Conservation (phyloP, 2,113 vertebrate species). For the Serilophus lunatus region DNA sequence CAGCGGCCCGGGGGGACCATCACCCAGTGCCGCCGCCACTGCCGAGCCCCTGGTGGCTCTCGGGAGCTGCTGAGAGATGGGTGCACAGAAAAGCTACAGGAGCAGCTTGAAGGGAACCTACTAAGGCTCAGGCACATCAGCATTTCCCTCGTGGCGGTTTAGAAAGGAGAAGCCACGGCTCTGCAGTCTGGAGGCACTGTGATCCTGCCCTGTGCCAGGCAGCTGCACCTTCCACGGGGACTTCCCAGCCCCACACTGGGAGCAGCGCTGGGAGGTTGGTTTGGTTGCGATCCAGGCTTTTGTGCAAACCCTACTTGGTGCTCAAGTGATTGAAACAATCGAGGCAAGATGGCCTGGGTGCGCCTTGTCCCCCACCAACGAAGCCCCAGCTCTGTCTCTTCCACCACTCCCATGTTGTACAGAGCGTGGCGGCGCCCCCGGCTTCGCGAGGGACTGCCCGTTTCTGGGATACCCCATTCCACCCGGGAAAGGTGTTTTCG, state of each 20-base stretch:
- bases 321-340: background rate
- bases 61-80: background rate
- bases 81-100: background rate
- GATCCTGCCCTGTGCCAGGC: background rate
- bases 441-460: fast-evolving
- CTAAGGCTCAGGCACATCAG: background rate
- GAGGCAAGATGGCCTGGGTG: background rate
- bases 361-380: fast-evolving
- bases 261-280: background rate
- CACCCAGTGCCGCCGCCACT: background rate
- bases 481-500: background rate
- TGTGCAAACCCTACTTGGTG: background rate
- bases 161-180: background rate
- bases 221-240: background rate
- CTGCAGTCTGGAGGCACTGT: background rate
- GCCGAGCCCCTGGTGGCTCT: background rate
- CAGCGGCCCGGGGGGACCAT: fast-evolving
- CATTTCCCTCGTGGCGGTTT: background rate
- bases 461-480: background rate
- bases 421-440: background rate
- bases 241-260: background rate
- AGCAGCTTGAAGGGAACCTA: background rate
- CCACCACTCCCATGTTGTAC: fast-evolving
- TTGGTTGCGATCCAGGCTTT: background rate
- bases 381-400: background rate